These are phyloP conservation scores for Oreochromis tanganicae DNA, from an alignment of 2,113 vertebrate genomes.

Conservation along the genomic window DNA sequence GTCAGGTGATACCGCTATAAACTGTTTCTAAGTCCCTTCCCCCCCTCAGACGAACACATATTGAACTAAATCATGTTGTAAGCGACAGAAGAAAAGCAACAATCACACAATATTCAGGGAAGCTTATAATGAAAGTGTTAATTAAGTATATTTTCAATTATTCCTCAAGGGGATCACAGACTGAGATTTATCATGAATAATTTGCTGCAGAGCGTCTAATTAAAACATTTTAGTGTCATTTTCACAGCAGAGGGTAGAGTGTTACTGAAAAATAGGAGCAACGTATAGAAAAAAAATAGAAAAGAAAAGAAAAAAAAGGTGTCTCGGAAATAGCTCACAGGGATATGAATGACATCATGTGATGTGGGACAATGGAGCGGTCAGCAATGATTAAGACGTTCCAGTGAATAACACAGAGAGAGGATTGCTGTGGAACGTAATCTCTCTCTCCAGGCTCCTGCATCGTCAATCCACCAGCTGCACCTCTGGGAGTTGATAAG, in stretches of 20 bases:
- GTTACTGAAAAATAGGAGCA: neutral
- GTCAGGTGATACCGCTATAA: conserved; percentile 48
- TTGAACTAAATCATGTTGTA: conserved; percentile 19
- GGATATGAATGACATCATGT: neutral
- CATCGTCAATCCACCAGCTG: conserved; percentile 14
- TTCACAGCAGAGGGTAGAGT: neutral
- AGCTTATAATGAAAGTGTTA: conserved; percentile 43
- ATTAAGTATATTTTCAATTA: conserved; percentile 51
- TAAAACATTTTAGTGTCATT: conserved; percentile 30
- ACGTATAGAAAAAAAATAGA: neutral
- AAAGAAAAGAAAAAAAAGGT: neutral
- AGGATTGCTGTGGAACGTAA: neutral
- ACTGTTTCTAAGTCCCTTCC: neutral
- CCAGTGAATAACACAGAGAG: neutral
- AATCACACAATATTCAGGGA: conserved; percentile 23
- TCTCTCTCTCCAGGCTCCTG: neutral
- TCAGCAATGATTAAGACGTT: conserved; percentile 28
- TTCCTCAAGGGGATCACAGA: conserved; percentile 24
- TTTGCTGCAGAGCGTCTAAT: conserved; percentile 20
- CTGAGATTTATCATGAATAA: conserved; percentile 29
- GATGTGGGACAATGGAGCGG: neutral
- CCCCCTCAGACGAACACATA: conserved; percentile 24
- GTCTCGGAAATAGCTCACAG: neutral
- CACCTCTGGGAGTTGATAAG: conserved; percentile 15
- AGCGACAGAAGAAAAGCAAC: conserved; percentile 29